Base-by-base conservation (phyloP, 2,797 vertebrate genomes). In the Aotus griseimembra region DNA sequence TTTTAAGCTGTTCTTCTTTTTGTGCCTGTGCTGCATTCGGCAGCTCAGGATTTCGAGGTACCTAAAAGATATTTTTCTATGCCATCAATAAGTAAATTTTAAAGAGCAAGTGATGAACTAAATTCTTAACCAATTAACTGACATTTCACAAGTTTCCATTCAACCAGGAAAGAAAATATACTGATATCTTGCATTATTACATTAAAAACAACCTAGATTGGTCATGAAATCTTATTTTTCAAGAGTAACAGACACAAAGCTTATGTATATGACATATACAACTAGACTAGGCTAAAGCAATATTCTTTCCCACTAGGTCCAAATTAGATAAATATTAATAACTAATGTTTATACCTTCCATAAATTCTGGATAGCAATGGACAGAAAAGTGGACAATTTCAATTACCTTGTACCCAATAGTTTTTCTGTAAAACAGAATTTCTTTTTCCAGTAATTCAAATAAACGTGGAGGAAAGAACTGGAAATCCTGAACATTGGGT, bases 401-500 rank as follows among this genome's bases (percentile, higher is more conserved):
- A 57, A 15, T 97, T 98, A 99, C 99, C 99, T 99, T 99, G 98
- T 99, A 99, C 90, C 99, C 99, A 85, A 99, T 99, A 26, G 99
- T 99, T 98, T 99, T 99, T 93, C 99, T 99, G 98, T 99, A 99
- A 98, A 99, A 99, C 28, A 99, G 99, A 98, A 99, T 99, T 98
- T 99, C 99, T 98, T 99, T 99, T 98, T 99, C 99, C 90, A 99
- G 90, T 28, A 99, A 99, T 98, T 99, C 99, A 98, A 99, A 99
- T 73, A 99, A 99, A 91, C 99, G 99, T 36, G 99, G 99, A 86
- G 99, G 99, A 97, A 99, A 99, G 98, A 99, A 99, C 98, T 99
- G 99, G 93, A 99, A 99, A 98, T 99, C 99, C 97, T 99, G 99
- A 88, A 99, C 99, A n/a, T 99, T 99, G 97, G 99, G 99, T 97